Percentiles rank a stretch among this genome's conserved stretches.
Evolutionary conservation across 2,797 vertebrate species (phyloP).

Genomic region (Helostoma temminkii): DNA sequence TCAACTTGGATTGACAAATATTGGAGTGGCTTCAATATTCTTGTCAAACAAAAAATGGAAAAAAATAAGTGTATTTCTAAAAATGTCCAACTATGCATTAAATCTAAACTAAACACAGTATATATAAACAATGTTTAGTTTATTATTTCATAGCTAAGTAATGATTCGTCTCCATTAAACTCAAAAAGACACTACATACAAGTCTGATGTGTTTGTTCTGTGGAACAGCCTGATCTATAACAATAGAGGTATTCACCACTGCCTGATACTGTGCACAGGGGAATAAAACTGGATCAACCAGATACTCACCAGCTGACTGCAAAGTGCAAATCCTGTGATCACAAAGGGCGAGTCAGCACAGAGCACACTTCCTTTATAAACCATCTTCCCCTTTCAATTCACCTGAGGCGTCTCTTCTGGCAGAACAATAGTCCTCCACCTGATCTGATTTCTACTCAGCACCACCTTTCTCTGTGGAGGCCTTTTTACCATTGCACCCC

Average conservation of each 20-base stretch:
- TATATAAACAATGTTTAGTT: too few species aligned
- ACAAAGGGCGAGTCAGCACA: constrained; percentile 66
- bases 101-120: background rate
- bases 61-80: background rate
- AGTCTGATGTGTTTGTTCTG: too few species aligned
- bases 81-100: background rate
- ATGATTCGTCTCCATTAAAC: too few species aligned
- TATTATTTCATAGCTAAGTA: background rate
- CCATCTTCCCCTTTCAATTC: constrained; percentile 53
- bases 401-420: constrained; percentile 55
- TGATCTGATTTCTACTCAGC: constrained; percentile 61
- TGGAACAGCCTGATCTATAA: constrained; percentile 1
- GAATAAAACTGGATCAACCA: constrained; percentile 61
- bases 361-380: constrained; percentile 72
- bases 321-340: constrained; percentile 51
- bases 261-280: constrained; percentile 32
- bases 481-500: constrained; percentile 23
- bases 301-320: constrained; percentile 45
- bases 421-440: constrained; percentile 53
- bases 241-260: constrained; percentile 40
- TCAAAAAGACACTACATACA: too few species aligned
- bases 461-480: constrained; percentile 34
- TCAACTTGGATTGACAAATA: background rate
- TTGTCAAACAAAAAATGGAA: background rate
- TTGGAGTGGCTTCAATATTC: background rate